These are phyloP conservation scores for Drosophila prosaltans DNA, from an alignment of 1,140 invertebrate species.

Conservation along the genomic window DNA sequence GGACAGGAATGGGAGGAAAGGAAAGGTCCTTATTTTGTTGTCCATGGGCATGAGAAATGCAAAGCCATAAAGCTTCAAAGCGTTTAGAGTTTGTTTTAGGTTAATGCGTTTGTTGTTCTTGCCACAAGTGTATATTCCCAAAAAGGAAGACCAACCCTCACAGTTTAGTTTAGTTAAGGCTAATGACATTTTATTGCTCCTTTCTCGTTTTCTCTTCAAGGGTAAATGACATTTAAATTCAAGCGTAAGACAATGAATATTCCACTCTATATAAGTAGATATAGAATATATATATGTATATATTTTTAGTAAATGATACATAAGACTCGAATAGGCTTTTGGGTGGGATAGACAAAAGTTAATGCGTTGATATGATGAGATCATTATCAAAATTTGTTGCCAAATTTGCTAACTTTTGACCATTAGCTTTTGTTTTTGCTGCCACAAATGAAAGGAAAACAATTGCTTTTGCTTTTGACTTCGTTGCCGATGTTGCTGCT, in stretches of 20 bases:
- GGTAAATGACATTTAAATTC: conserved; percentile 47
- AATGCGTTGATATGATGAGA: conserved; percentile 70
- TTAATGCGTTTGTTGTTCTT: conserved; percentile 64
- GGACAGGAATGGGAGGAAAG: conserved; percentile 37
- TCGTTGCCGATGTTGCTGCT: conserved; percentile 28
- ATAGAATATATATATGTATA: too few species aligned
- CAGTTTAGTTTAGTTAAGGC: conserved; percentile 32
- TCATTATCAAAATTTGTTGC: conserved; percentile 67
- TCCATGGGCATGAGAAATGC: conserved; percentile 57
- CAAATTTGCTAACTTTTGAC: conserved; percentile 69
- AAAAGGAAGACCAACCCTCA: conserved; percentile 67
- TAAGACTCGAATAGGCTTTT: conserved; percentile 48
- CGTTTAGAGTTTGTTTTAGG: conserved; percentile 43
- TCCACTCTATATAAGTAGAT: conserved; percentile 28
- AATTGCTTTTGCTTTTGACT: conserved; percentile 56
- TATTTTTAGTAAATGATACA: conserved; percentile 47
- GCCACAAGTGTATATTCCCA: conserved; percentile 61
- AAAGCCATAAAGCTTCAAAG: conserved; percentile 50
- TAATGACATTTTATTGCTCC: conserved; percentile 64
- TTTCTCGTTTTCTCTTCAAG: conserved; percentile 17
- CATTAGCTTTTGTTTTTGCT: conserved; percentile 76
- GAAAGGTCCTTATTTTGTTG: conserved; percentile 44
- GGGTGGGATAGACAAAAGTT: conserved; percentile 45
- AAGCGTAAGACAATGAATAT: conserved; percentile 53
- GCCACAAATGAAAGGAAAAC: conserved; percentile 50